These are phyloP conservation scores for Temnopleurus reevesii DNA, from an alignment of 53 echinoderm and acorn worm genomes.

Conservation along the genomic window DNA sequence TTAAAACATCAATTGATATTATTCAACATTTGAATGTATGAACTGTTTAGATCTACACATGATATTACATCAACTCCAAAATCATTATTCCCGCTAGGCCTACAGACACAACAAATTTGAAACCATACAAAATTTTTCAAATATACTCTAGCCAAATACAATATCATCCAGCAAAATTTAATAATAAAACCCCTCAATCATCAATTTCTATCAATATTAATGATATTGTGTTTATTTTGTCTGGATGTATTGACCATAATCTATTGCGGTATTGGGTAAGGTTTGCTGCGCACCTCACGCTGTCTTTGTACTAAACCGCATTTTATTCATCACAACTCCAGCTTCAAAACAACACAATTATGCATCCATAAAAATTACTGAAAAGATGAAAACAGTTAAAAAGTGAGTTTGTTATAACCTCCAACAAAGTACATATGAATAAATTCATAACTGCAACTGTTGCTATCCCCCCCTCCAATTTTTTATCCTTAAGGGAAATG, in stretches of 20 bases:
- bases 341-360: conserved; percentile 22
- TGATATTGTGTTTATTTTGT: conserved; percentile 10
- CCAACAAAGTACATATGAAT: background rate
- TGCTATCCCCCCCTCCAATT: background rate
- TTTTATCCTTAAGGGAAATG: background rate
- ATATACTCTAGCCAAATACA: too few species aligned
- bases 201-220: background rate
- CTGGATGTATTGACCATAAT: conserved; percentile 6
- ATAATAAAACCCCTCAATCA: background rate
- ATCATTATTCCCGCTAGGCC: too few species aligned
- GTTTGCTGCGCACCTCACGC: background rate
- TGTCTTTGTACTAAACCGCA: conserved; percentile 1
- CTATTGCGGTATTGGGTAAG: background rate
- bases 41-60: too few species aligned
- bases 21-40: too few species aligned
- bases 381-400: background rate
- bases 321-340: background rate
- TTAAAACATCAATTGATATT: too few species aligned
- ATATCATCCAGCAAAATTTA: background rate
- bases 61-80: too few species aligned
- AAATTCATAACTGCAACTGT: conserved; percentile 8
- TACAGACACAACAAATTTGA: too few species aligned
- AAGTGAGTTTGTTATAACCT: background rate
- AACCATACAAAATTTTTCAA: too few species aligned
- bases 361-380: conserved; percentile 19